These are phyloP conservation scores for Mya arenaria DNA, from an alignment of 1,140 invertebrate species.

Conservation along the genomic window DNA sequence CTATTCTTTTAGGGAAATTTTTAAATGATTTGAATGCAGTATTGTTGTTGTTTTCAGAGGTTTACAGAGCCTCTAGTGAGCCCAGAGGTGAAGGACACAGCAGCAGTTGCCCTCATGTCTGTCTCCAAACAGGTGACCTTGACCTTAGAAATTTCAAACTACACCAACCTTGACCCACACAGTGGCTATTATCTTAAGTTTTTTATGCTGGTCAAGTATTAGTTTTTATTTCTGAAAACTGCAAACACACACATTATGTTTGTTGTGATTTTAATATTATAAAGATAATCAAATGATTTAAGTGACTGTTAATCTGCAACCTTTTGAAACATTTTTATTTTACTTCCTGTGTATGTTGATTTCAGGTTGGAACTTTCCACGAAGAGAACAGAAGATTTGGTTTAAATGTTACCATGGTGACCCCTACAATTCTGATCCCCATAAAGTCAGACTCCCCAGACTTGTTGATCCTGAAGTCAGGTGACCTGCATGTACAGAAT, in stretches of 20 bases:
- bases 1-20: background rate
- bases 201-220: too few species aligned
- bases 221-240: too few species aligned
- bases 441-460: constrained; percentile 91
- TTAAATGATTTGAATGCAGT: too few species aligned
- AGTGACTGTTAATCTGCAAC: too few species aligned
- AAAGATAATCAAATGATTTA: too few species aligned
- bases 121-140: constrained; percentile 74
- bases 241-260: too few species aligned
- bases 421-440: constrained; percentile 89
- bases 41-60: constrained; percentile 82
- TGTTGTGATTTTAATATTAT: too few species aligned
- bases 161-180: too few species aligned
- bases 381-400: constrained; percentile 86
- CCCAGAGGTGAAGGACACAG: constrained; percentile 78
- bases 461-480: constrained; percentile 90
- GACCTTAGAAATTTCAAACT: too few species aligned
- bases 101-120: constrained; percentile 68
- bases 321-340: too few species aligned
- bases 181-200: too few species aligned
- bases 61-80: constrained; percentile 86
- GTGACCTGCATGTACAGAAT: constrained; percentile 89
- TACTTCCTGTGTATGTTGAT: background rate
- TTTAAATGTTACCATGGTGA: constrained; percentile 88
- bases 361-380: constrained; percentile 83